phyloP scores from a whole-genome alignment of 2,797 vertebrate species.

The Ataeniobius toweri region DNA sequence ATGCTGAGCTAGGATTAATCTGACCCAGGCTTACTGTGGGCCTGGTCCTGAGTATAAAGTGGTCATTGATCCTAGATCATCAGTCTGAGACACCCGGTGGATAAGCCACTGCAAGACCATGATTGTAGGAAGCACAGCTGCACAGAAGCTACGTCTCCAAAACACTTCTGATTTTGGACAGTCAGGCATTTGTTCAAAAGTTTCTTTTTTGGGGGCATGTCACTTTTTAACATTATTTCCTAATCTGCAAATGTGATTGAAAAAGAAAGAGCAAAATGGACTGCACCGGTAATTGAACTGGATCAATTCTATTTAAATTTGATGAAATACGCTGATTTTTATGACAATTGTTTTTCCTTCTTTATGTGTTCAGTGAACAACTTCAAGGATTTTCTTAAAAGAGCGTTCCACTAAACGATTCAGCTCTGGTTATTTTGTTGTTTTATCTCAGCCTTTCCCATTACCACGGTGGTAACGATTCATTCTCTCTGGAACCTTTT shows the following conservation, averaged over 20 bases:
- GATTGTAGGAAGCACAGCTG: conserved; percentile 27
- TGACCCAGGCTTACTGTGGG: conserved; percentile 22
- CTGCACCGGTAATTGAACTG: background rate
- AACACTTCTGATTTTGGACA: conserved; percentile 21
- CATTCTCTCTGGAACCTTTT: background rate
- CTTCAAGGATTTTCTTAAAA: background rate
- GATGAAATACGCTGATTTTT: background rate
- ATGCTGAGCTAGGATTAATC: conserved; percentile 49
- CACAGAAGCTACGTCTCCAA: conserved; percentile 30
- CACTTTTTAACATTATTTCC: background rate
- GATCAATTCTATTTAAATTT: background rate
- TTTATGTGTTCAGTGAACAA: background rate
- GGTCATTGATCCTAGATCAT: conserved; percentile 50
- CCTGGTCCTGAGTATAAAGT: conserved; percentile 13
- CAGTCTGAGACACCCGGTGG: conserved; percentile 32
- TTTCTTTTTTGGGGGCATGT: background rate
- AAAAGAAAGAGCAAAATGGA: background rate
- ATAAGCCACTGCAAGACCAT: conserved; percentile 16
- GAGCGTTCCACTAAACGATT: no score
- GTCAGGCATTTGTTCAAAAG: conserved; percentile 20
- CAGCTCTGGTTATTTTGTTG: background rate
- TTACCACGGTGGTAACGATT: background rate
- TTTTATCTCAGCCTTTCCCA: background rate
- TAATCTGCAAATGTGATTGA: background rate
- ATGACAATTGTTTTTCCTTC: background rate